phyloP scores from a whole-genome alignment of 2,113 vertebrate genomes.

The Lagopus muta region DNA sequence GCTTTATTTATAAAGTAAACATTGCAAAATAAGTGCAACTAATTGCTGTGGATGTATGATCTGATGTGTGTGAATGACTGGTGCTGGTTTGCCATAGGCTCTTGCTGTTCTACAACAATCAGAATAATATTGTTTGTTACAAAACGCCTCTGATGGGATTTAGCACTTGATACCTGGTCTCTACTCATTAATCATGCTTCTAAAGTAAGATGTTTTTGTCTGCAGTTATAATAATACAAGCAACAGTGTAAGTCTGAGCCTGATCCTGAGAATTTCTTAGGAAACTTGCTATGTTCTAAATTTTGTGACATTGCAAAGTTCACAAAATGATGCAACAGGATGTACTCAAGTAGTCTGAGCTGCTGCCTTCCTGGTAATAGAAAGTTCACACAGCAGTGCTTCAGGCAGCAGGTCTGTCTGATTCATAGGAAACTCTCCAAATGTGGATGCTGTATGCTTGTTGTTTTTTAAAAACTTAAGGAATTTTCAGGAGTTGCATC shows the following conservation, averaged over 20 bases:
- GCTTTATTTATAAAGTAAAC: neutral
- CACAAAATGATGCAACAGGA: neutral
- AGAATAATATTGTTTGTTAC: neutral
- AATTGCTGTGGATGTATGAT: neutral
- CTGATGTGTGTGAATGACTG: neutral
- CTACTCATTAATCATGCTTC: neutral
- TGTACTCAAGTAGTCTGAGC: neutral
- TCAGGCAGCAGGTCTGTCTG: neutral
- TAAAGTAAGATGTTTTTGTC: neutral
- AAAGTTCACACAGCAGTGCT: neutral
- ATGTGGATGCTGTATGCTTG: neutral
- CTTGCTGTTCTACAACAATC: no score
- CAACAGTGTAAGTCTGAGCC: neutral
- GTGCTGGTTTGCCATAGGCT: neutral
- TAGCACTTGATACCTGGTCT: neutral
- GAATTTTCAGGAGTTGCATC: neutral
- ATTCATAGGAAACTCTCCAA: neutral
- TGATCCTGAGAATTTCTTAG: neutral
- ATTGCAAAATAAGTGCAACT: neutral
- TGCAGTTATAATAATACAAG: neutral
- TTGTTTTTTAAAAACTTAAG: neutral
- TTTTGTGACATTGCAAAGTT: neutral
- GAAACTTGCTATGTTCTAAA: neutral
- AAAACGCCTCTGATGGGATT: neutral
- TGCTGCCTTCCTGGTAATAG: neutral